Evolutionary conservation across 53 echinoderm and acorn worm species (phyloP).

Genomic region (Luidia sarsii): DNA sequence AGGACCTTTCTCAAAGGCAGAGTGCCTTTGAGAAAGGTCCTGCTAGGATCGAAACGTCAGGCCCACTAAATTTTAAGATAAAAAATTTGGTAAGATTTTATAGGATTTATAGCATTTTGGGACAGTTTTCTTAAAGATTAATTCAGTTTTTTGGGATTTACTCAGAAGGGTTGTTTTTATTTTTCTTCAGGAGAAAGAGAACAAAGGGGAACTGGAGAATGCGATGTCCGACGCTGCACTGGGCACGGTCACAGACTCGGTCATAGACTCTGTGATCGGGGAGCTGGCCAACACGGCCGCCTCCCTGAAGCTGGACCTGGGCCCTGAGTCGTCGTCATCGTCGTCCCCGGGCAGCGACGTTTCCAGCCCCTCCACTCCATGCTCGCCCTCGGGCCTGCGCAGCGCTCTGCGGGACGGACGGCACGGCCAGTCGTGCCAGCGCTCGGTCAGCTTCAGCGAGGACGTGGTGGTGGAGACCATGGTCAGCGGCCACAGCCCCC

Average conservation of each 20-base stretch:
- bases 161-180: too few relatives aligned
- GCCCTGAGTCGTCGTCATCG: constrained; percentile 27
- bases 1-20: too few relatives aligned
- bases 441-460: constrained; percentile 98
- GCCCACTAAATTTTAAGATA: too few relatives aligned
- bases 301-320: constrained; percentile 58
- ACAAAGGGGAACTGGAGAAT: constrained; percentile 8
- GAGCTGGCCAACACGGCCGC: constrained; percentile 41
- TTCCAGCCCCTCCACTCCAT: constrained; percentile 56
- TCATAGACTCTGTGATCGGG: constrained; percentile 42
- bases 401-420: constrained; percentile 62
- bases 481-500: constrained; percentile 51
- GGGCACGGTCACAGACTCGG: constrained; percentile 33
- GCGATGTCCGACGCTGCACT: constrained; percentile 24
- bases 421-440: constrained; percentile 4
- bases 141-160: too few relatives aligned
- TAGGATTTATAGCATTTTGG: too few relatives aligned
- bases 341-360: constrained; percentile 48
- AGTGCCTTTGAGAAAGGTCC: too few relatives aligned
- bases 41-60: too few relatives aligned
- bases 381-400: constrained; percentile 72
- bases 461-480: constrained; percentile 85
- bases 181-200: constrained; percentile 21
- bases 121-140: too few relatives aligned
- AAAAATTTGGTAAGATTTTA: too few relatives aligned